These are phyloP conservation scores for Trachemys scripta DNA, from an alignment of 2,113 vertebrate species.

Conservation along the genomic window DNA sequence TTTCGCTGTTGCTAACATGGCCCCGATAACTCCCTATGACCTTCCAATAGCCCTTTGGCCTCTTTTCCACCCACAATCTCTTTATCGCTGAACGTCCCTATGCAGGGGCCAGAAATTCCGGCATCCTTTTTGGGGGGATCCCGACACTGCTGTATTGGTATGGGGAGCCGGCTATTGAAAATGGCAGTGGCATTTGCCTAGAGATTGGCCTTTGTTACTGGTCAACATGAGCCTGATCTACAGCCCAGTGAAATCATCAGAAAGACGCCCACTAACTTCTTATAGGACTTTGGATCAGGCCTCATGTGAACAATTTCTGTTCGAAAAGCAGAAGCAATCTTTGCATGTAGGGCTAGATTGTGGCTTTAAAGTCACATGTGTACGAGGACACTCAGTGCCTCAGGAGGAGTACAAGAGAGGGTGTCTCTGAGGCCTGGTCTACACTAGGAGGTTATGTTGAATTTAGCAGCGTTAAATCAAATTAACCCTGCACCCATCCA, in stretches of 20 bases:
- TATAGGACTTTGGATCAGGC: not conserved
- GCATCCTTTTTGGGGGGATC: not conserved
- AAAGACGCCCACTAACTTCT: not conserved
- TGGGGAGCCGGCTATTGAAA: not conserved
- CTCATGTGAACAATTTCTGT: not conserved
- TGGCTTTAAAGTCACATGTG: not conserved
- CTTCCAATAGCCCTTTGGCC: accelerated
- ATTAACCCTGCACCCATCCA: no score
- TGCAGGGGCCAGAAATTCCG: not conserved
- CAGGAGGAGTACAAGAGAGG: not conserved
- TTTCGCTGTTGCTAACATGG: not conserved
- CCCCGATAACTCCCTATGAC: not conserved
- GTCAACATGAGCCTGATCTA: not conserved
- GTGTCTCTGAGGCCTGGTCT: not conserved
- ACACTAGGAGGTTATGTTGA: no score
- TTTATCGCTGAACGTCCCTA: not conserved
- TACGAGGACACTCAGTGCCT: not conserved
- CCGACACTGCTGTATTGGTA: not conserved
- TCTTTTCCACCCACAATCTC: not conserved
- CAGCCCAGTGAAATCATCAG: not conserved
- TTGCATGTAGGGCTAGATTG: not conserved
- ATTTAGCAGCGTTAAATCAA: no score
- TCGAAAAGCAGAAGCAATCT: not conserved
- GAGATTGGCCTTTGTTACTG: not conserved
- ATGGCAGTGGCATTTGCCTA: not conserved